Evolutionary conservation across 2,797 vertebrate species (phyloP).

Genomic region (Odontamblyopus rebecca): DNA sequence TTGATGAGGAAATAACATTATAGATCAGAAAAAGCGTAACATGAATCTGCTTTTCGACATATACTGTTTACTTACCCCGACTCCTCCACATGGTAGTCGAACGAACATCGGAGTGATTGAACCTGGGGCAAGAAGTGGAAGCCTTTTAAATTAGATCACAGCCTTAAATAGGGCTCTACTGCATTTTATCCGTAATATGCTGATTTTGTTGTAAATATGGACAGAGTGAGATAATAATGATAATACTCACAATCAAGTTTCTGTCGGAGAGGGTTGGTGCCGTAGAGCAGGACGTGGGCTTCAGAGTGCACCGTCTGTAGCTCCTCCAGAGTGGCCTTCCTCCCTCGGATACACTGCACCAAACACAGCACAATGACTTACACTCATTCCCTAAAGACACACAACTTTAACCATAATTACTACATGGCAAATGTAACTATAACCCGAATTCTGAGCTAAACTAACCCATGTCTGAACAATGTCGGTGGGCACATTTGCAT

Average conservation of each 20-base stretch:
- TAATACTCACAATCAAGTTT: slow-evolving; percentile 87
- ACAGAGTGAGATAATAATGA: background rate
- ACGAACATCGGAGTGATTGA: slow-evolving; percentile 91
- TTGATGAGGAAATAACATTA: no score
- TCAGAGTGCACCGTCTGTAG: slow-evolving; percentile 93
- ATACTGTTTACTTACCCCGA: slow-evolving; percentile 81
- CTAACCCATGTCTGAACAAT: no score
- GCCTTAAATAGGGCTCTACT: no score
- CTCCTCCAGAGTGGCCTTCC: slow-evolving; percentile 92
- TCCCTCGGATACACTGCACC: slow-evolving; percentile 88
- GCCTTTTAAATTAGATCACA: background rate
- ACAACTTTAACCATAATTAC: no score
- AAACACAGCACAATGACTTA: slow-evolving; percentile 16
- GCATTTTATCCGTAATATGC: background rate
- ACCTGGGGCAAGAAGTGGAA: slow-evolving; percentile 69
- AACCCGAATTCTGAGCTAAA: no score
- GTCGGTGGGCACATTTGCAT: no score
- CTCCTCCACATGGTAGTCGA: slow-evolving; percentile 90
- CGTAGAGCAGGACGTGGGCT: slow-evolving; percentile 88
- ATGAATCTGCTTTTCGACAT: no score
- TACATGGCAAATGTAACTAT: no score
- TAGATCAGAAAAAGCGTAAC: no score
- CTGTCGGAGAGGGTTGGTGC: slow-evolving; percentile 90
- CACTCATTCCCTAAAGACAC: no score
- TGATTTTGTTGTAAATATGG: background rate